Base-by-base conservation (phyloP, 2,113 vertebrate species). In the Gracilinanus agilis region DNA sequence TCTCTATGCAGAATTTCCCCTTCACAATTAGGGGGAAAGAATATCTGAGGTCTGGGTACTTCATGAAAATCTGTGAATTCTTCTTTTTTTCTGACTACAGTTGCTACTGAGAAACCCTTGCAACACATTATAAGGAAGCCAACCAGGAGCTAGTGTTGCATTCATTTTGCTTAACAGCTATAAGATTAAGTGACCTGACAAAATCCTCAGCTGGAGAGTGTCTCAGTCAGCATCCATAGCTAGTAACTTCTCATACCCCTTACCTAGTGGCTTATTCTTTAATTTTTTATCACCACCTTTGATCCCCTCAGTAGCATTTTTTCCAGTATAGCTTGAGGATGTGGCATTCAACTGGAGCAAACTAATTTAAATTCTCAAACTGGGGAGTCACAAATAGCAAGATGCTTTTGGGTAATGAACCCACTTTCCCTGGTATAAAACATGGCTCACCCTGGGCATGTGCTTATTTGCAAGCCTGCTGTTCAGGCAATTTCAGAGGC, bases 321-420 rank as follows among this genome's bases (percentile, higher is more conserved):
- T 53, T 92, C 92, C 91, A 83, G 27, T 83, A 83, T 21, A 83
- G 6, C 19, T 83, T 40, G 2, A 16, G 19, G 54, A 4, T 88
- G 13, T n/a, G 21, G 94, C 27, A 88, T 16, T 34, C 25, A 53
- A 90, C 11, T 24, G 25, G 24, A 88, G 29, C 44, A 83, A 25
- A 91, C 88, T 44, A 90, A 94, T 88, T 96, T 89, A 93, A 53
- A 92, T 91, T 90, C 49, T 19, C 88, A 94, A 75, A 93, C 55
- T 54, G 90, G 53, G 34, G 94, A 88, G 89, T 93, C 61, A 92
- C 90, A 58, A 56, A 55, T 90, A 93, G 40, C 91, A 91, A n/a
- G 9, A 11, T 12, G 1, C 53, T 92, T 95, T 95, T 91, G 90
- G 10, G 58, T 91, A 95, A 96, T 44, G 40, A 83, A 40, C 19